These are phyloP conservation scores for Radopholus similis DNA, from an alignment of 1,140 invertebrate genomes.

Conservation along the genomic window DNA sequence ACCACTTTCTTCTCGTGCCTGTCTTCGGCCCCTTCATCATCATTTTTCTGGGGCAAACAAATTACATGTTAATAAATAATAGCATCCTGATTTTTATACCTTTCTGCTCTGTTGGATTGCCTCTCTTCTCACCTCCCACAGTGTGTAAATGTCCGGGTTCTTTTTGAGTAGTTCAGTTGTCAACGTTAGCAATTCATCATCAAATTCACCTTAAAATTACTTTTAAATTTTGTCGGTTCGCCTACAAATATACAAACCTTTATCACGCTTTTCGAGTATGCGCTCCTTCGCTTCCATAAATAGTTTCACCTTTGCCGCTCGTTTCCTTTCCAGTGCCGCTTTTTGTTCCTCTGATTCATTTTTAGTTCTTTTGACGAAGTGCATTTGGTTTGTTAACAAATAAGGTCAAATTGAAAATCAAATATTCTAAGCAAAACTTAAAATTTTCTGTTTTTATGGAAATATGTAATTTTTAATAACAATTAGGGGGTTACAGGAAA, in stretches of 20 bases:
- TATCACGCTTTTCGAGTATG: constrained; percentile 29
- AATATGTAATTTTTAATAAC: too few species aligned
- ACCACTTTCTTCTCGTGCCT: not conserved
- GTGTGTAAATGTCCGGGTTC: constrained; percentile 50
- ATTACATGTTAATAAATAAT: constrained; percentile 17
- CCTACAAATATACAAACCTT: constrained; percentile 7
- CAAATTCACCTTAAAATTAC: constrained; percentile 38
- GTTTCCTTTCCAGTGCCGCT: constrained; percentile 6
- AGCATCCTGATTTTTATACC: constrained; percentile 8
- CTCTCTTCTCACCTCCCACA: constrained; percentile 43
- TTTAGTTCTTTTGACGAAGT: constrained; percentile 29
- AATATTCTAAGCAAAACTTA: too few species aligned
- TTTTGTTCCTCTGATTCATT: constrained; percentile 20
- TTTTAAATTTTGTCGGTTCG: not conserved
- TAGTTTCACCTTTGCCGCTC: constrained; percentile 14
- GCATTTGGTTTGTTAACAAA: constrained; percentile 18
- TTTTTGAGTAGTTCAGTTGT: constrained; percentile 30
- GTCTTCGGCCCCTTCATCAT: constrained; percentile 28
- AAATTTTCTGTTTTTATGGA: too few species aligned
- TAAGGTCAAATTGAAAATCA: not conserved
- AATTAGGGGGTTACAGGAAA: too few species aligned
- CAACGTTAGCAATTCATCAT: constrained; percentile 38
- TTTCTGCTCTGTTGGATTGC: constrained; percentile 1
- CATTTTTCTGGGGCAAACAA: constrained; percentile 11
- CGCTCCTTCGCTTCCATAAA: not conserved